These are phyloP conservation scores for Mystacides longicornis DNA, from an alignment of 2,888 invertebrate species.

Conservation along the genomic window DNA sequence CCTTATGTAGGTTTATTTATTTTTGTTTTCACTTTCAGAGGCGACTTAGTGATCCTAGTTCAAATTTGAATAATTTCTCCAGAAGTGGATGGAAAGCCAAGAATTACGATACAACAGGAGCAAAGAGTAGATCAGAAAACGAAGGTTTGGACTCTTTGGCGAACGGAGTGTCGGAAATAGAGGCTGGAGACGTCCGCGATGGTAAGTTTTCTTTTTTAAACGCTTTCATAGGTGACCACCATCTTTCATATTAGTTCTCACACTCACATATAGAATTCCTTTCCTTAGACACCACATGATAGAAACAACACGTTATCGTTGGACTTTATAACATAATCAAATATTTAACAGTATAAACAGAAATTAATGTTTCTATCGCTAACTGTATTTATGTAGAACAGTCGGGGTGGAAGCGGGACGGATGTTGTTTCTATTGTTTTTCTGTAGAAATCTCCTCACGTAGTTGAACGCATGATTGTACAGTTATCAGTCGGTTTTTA, in stretches of 20 bases:
- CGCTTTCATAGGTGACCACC: conserved; percentile 6
- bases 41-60: conserved; percentile 87
- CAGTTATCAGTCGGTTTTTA: conserved; percentile 16
- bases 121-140: conserved; percentile 82
- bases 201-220: conserved; percentile 50
- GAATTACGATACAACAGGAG: conserved; percentile 56
- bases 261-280: conserved; percentile 7
- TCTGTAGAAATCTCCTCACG: conserved; percentile 17
- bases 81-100: conserved; percentile 74
- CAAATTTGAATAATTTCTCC: conserved; percentile 78
- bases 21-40: conserved; percentile 44
- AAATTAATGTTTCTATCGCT: conserved; percentile 34
- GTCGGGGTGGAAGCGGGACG: conserved; percentile 24
- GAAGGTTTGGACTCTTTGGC: conserved; percentile 83
- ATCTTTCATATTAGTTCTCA: conserved; percentile 4
- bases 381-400: not conserved
- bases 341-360: not conserved
- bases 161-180: conserved; percentile 82
- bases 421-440: conserved; percentile 26
- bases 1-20: no score
- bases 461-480: conserved; percentile 14
- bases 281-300: conserved; percentile 12
- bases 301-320: conserved; percentile 25
- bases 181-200: conserved; percentile 87
- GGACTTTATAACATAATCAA: conserved; percentile 34